Conservation (phyloP, 1,140 invertebrate species). For the Listronotus bonariensis region DNA sequence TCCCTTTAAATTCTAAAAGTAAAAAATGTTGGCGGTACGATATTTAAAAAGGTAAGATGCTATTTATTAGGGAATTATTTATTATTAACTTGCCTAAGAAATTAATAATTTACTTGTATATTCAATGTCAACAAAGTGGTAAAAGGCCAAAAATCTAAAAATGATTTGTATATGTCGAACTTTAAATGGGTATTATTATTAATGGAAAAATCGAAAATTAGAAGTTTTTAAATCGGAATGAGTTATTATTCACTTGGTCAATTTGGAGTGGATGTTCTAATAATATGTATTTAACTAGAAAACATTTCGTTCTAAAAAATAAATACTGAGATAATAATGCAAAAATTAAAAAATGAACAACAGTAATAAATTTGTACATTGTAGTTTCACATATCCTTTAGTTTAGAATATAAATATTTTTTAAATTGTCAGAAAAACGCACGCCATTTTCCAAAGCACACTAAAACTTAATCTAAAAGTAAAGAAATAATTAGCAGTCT, state of each 20-base stretch:
- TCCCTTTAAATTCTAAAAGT: too few relatives aligned
- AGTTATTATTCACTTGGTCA: constrained; percentile 31
- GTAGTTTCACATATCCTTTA: constrained; percentile 43
- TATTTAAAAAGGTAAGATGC: too few relatives aligned
- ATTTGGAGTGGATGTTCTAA: constrained; percentile 26
- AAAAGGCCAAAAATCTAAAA: too few relatives aligned
- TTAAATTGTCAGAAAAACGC: constrained; percentile 37
- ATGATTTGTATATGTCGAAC: too few relatives aligned
- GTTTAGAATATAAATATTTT: constrained; percentile 42
- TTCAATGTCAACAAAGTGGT: too few relatives aligned
- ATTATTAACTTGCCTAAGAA: too few relatives aligned
- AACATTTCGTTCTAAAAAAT: constrained; percentile 22
- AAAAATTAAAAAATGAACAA: constrained; percentile 33
- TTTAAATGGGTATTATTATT: constrained; percentile 3
- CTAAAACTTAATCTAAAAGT: constrained; percentile 26
- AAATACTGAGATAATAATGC: constrained; percentile 38
- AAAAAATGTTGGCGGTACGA: too few relatives aligned
- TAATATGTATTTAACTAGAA: constrained; percentile 18
- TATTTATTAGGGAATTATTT: too few relatives aligned
- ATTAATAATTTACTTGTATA: too few relatives aligned
- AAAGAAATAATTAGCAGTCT: constrained; percentile 34
- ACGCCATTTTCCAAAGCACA: constrained; percentile 22
- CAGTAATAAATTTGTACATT: constrained; percentile 41
- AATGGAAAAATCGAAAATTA: constrained; percentile 1
- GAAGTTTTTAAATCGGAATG: constrained; percentile 22